These are phyloP conservation scores for Zelostemma sp. DNA, from an alignment of 1,140 invertebrate species.

Conservation along the genomic window DNA sequence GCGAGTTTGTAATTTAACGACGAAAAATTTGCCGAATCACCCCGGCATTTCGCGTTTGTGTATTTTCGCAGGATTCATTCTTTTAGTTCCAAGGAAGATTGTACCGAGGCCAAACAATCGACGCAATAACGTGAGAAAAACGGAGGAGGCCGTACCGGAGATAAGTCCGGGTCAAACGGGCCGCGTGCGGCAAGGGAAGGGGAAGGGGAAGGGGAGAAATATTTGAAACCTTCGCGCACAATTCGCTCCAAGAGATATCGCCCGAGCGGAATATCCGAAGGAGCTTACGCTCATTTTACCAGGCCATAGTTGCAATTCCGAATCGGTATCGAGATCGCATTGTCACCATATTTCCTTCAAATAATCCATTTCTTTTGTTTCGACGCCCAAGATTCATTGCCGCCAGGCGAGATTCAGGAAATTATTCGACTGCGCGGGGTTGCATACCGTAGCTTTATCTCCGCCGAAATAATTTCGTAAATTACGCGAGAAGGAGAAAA, in stretches of 20 bases:
- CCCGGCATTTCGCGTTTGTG: not conserved
- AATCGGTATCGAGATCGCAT: slow-evolving; percentile 58
- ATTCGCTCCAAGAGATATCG: slow-evolving; percentile 57
- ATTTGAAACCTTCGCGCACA: slow-evolving; percentile 58
- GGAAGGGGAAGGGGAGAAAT: slow-evolving; percentile 42
- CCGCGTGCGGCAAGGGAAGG: slow-evolving; percentile 7
- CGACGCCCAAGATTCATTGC: not conserved
- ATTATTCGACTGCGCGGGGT: no score
- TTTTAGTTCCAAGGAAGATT: slow-evolving; percentile 3
- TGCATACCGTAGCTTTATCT: no score
- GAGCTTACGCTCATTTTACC: slow-evolving; percentile 57
- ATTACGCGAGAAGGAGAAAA: no score
- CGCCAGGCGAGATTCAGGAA: no score
- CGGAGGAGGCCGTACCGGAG: slow-evolving; percentile 40
- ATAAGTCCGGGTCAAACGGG: slow-evolving; percentile 52
- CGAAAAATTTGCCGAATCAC: not conserved
- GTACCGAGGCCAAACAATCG: slow-evolving; percentile 31
- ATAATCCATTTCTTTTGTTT: slow-evolving; percentile 10
- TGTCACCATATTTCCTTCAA: slow-evolving; percentile 52
- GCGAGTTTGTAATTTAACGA: not conserved
- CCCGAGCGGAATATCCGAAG: slow-evolving; percentile 54
- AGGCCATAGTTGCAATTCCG: slow-evolving; percentile 54
- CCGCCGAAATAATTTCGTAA: no score
- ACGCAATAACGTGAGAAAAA: slow-evolving; percentile 63
- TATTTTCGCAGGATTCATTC: slow-evolving; percentile 3